These are phyloP conservation scores for Urophycis tenuis DNA, from an alignment of 2,797 vertebrate genomes.

Conservation along the genomic window DNA sequence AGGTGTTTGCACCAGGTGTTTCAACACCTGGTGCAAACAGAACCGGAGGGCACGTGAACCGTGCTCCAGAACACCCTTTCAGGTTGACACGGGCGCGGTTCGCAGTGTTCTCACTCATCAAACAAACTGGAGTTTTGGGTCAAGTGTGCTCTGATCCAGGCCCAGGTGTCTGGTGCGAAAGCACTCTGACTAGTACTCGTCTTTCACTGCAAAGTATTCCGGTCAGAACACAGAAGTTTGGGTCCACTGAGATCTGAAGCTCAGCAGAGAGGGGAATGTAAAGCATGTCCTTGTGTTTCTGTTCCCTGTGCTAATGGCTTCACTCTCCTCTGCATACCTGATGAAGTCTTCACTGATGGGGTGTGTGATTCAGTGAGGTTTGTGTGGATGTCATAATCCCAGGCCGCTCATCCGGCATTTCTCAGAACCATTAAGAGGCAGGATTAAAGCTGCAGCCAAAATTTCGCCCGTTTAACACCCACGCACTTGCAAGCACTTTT, in stretches of 20 bases:
- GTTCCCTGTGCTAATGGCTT: neutral
- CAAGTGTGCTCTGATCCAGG: no score
- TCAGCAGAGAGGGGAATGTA: neutral
- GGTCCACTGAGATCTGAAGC: neutral
- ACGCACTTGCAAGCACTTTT: neutral
- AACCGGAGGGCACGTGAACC: no score
- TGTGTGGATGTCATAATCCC: neutral
- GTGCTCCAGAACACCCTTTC: no score
- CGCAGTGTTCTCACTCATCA: no score
- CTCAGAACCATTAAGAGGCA: neutral
- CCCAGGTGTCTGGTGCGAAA: no score
- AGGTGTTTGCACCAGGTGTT: no score
- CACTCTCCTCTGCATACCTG: neutral
- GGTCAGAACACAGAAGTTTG: neutral
- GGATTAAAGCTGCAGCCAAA: neutral
- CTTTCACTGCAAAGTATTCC: neutral
- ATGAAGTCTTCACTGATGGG: constrained; percentile 2
- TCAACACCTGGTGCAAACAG: no score
- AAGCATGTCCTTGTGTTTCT: neutral
- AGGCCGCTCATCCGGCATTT: neutral
- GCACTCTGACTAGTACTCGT: neutral
- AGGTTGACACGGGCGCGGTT: no score
- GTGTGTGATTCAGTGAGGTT: neutral
- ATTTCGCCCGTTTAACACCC: neutral
- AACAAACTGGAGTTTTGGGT: no score